Percentiles rank a stretch among this genome's conserved stretches.
phyloP scores from a whole-genome alignment of 2,797 vertebrate species.

The Serranus cabrilla region DNA sequence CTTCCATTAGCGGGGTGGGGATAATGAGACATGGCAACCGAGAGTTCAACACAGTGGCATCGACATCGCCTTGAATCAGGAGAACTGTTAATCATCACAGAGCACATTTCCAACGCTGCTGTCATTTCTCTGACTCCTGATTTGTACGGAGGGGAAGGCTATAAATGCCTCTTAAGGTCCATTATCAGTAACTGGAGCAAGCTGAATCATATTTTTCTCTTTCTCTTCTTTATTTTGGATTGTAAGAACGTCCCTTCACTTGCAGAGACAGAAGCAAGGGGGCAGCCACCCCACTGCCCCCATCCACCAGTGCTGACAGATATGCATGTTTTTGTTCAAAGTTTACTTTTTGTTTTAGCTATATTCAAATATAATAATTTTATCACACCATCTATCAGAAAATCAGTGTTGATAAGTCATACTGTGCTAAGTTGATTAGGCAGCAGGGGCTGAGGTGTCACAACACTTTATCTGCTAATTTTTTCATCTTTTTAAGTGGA shows the following conservation, averaged over 20 bases:
- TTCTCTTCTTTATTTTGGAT: too few species aligned
- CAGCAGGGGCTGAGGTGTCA: neutral
- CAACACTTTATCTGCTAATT: neutral
- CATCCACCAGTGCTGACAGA: too few species aligned
- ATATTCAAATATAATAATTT: neutral
- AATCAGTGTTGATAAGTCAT: neutral
- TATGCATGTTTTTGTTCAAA: slow-evolving; percentile 3
- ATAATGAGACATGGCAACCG: slow-evolving; percentile 80
- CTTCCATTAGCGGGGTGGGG: slow-evolving; percentile 72
- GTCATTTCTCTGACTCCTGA: slow-evolving; percentile 45
- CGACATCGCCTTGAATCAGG: slow-evolving; percentile 70
- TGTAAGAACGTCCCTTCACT: neutral
- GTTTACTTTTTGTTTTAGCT: slow-evolving; percentile 11
- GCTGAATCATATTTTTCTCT: too few species aligned
- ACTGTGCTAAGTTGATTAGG: neutral
- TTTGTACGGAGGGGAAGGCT: slow-evolving; percentile 32
- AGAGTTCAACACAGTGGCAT: slow-evolving; percentile 71
- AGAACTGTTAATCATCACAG: slow-evolving; percentile 70
- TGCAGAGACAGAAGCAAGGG: neutral
- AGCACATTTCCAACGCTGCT: slow-evolving; percentile 50
- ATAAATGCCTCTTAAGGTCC: slow-evolving; percentile 43
- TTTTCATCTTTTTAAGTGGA: neutral
- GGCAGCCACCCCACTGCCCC: too few species aligned
- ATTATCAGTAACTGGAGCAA: slow-evolving; percentile 36
- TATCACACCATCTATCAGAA: slow-evolving; percentile 4